Evolutionary conservation across 37 sponge, comb jelly and placozoan species (phyloP), one percentile per base, ranked within the genome.

Genomic region (Ephydatia muelleri): DNA sequence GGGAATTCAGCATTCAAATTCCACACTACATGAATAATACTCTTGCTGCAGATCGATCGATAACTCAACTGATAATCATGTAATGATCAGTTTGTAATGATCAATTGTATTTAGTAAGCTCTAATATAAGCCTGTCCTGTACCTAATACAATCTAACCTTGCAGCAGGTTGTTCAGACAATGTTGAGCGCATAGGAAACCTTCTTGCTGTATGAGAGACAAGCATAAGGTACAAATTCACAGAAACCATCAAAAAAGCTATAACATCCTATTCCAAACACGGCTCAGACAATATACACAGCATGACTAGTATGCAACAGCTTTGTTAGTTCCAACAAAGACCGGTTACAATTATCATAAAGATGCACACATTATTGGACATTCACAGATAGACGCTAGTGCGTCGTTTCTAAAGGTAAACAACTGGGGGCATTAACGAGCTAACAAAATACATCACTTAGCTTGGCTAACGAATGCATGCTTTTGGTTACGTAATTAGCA

Each of bases 141-240:
- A 34, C 8, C 14, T 6, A 33, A 38, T 32, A 65, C 76, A 81
- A 28, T 19, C 71, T 25, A 69, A 95, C 95, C 92, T 89, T 97
- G 98, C 6, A 98, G 68, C 19, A 98, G 85, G 33, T 94, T 86
- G 67, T 98, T 98, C 40, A 98, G 85, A 64, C 99, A 98, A 81
- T 98, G 99, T 80, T 98, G 97, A 26, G 99, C 99, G 83, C 99
- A 98, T 27, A 98, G 84, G 29, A 86, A 86, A 21, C 97, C 99
- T 48, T 98, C 94, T 90, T 98, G 95, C 95, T 97, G 83, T 31
- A 79, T 23, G 48, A 49, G 64, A 29, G 26, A 26, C 5, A 70
- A 2, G 43, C n/a, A n/a, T n/a, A n/a, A n/a, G n/a, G n/a, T n/a
- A n/a, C n/a, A n/a, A n/a, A n/a, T n/a, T n/a, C n/a, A n/a, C n/a